These are phyloP conservation scores for Drosophila ustulata DNA, from an alignment of 2,888 invertebrate species.

Conservation along the genomic window DNA sequence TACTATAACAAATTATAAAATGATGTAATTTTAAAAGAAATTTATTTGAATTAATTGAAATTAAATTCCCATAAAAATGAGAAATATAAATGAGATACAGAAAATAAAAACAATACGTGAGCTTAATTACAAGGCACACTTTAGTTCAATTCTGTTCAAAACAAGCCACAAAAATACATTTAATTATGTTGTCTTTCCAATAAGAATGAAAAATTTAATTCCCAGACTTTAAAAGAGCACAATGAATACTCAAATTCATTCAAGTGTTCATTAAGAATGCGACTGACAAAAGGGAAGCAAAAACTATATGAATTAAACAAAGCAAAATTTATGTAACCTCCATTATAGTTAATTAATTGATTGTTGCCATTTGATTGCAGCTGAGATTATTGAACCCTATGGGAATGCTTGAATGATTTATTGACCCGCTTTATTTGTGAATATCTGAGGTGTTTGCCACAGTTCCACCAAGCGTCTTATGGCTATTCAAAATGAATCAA, in stretches of 20 bases:
- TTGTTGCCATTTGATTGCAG: slow-evolving; percentile 24
- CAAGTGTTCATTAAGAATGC: neutral
- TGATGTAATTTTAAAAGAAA: no score
- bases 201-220: neutral
- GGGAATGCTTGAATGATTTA: slow-evolving; percentile 45
- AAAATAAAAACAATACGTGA: no score
- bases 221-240: neutral
- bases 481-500: slow-evolving; percentile 50
- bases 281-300: neutral
- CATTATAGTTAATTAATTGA: slow-evolving; percentile 24
- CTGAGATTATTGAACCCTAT: slow-evolving; percentile 28
- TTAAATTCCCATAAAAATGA: no score
- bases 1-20: no score
- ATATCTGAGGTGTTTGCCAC: slow-evolving; percentile 30
- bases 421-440: slow-evolving; percentile 9
- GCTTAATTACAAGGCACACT: no score
- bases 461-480: slow-evolving; percentile 14
- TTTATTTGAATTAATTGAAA: no score
- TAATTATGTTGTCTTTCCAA: no score
- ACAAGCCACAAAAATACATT: neutral
- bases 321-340: neutral
- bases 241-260: neutral
- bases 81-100: no score
- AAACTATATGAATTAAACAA: neutral
- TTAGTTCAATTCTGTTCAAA: no score